These are phyloP conservation scores for Cyphomyrmex costatus DNA, from an alignment of 1,140 invertebrate genomes.

Conservation along the genomic window DNA sequence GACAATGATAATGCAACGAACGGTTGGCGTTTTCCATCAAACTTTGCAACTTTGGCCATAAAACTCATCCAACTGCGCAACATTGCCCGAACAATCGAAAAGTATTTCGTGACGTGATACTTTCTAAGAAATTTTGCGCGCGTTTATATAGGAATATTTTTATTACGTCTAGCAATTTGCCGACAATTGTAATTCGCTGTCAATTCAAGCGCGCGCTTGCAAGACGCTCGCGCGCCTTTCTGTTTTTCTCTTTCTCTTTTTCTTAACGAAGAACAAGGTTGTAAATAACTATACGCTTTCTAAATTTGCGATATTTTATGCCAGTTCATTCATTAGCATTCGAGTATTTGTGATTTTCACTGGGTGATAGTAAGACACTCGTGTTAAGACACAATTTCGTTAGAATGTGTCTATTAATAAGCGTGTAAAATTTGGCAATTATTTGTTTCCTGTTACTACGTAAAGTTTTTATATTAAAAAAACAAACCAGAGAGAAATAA, in stretches of 20 bases:
- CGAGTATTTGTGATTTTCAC: constrained; percentile 8
- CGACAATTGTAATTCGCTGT: constrained; percentile 40
- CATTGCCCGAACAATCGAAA: background rate
- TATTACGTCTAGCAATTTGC: constrained; percentile 14
- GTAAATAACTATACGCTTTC: constrained; percentile 72
- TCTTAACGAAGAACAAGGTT: constrained; percentile 35
- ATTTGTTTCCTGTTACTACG: background rate
- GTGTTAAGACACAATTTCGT: background rate
- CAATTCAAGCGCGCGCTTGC: constrained; percentile 26
- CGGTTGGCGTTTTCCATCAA: constrained; percentile 1
- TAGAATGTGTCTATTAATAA: background rate
- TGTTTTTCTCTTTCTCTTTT: constrained; percentile 10
- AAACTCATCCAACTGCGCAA: background rate
- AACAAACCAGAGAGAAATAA: background rate
- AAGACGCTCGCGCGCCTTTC: constrained; percentile 2
- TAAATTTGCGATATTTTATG: constrained; percentile 67
- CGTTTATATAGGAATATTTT: background rate
- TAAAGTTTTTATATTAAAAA: background rate
- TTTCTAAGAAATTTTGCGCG: constrained; percentile 34
- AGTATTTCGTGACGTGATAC: constrained; percentile 22
- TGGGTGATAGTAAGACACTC: background rate
- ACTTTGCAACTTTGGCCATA: background rate
- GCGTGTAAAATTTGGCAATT: background rate
- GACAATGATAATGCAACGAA: constrained; percentile 44
- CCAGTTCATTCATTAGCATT: constrained; percentile 57